Evolutionary conservation across 2,888 invertebrate species (phyloP).

Genomic region (Choristoneura rosaceana): DNA sequence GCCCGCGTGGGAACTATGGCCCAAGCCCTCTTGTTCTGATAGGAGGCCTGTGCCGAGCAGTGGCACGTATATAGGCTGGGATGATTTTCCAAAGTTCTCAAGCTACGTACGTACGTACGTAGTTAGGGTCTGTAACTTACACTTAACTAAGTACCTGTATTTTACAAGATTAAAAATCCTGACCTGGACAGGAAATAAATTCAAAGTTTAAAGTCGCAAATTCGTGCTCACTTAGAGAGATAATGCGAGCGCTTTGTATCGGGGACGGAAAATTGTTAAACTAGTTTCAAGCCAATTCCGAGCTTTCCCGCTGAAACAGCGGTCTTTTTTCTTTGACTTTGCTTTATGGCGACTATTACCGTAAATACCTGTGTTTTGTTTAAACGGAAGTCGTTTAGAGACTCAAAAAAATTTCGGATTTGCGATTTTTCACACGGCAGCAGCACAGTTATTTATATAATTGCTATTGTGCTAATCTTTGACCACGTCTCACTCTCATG

Average conservation of each 20-base stretch:
- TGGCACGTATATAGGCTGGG: too few species aligned
- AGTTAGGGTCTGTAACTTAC: too few species aligned
- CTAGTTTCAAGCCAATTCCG: slow-evolving; percentile 20
- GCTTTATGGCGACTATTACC: slow-evolving; percentile 20
- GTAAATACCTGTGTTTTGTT: slow-evolving; percentile 19
- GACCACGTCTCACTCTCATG: not conserved
- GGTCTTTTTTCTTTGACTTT: slow-evolving; percentile 12
- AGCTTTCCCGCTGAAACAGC: slow-evolving; percentile 15
- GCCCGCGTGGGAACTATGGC: too few species aligned
- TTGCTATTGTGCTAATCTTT: not conserved
- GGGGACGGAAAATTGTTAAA: slow-evolving; percentile 24
- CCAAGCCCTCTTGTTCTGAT: too few species aligned
- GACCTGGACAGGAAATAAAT: not conserved
- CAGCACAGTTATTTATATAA: not conserved
- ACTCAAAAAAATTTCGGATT: not conserved
- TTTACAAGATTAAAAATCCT: not conserved
- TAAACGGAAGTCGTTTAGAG: slow-evolving; percentile 5
- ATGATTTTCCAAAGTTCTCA: too few species aligned
- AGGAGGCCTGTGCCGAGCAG: too few species aligned
- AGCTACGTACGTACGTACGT: too few species aligned
- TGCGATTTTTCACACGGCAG: not conserved
- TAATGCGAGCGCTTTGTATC: slow-evolving; percentile 25
- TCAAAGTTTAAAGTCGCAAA: slow-evolving; percentile 7
- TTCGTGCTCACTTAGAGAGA: slow-evolving; percentile 12
- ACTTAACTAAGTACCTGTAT: not conserved